Percentiles rank a stretch among this genome's conserved stretches.
Conservation (phyloP, 2,797 vertebrate genomes). For the Coilia nasus region DNA sequence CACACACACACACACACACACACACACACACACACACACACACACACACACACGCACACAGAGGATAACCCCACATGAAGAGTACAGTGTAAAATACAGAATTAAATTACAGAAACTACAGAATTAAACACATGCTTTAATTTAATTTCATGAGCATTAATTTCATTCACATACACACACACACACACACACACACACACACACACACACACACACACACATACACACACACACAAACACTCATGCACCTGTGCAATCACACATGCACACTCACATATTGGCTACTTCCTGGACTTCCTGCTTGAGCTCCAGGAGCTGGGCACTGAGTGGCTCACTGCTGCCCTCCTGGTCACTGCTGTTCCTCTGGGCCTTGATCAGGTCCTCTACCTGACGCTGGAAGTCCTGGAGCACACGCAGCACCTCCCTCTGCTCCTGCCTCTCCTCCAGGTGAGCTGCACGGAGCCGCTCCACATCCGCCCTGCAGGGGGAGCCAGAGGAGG, state of each 20-base stretch:
- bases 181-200: too few species aligned
- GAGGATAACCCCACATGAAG: too few species aligned
- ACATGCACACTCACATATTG: neutral
- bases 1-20: too few species aligned
- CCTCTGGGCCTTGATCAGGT: neutral
- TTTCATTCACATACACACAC: too few species aligned
- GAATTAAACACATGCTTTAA: too few species aligned
- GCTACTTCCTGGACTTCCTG: conserved; percentile 3
- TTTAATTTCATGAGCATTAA: too few species aligned
- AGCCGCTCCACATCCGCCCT: conserved; percentile 32
- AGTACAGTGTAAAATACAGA: too few species aligned
- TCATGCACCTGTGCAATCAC: neutral
- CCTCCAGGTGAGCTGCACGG: conserved; percentile 22
- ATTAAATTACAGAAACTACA: too few species aligned
- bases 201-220: too few species aligned
- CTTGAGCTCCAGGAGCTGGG: neutral
- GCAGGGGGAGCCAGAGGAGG: neutral
- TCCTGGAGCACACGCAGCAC: conserved; percentile 4
- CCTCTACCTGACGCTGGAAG: conserved; percentile 21
- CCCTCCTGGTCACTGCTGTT: neutral
- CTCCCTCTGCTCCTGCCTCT: conserved; percentile 26
- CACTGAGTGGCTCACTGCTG: neutral
- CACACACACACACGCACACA: too few species aligned
- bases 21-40: too few species aligned
- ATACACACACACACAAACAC: neutral